phyloP scores from a whole-genome alignment of 2,888 invertebrate species.

The Nymphalis c-album region DNA sequence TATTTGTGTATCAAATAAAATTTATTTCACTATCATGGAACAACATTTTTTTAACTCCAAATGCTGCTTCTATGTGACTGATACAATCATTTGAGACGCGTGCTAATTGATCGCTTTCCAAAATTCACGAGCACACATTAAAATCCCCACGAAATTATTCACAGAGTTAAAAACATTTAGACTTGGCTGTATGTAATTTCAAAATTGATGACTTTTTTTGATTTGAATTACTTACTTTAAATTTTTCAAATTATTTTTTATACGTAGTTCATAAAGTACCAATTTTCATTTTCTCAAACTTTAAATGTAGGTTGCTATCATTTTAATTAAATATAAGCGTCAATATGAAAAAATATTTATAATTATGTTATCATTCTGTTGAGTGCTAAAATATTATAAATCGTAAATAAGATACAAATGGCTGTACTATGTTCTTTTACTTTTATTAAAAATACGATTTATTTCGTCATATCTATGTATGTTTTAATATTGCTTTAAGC shows the following conservation, averaged over 20 bases:
- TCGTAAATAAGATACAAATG: no score
- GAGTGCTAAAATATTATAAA: no score
- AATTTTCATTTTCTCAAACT: no score
- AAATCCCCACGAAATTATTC: neutral
- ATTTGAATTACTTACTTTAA: no score
- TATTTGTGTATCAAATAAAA: neutral
- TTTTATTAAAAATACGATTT: neutral
- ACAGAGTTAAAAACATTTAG: slow-evolving; percentile 8
- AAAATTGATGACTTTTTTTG: neutral
- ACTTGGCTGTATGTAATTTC: neutral
- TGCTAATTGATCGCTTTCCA: slow-evolving; percentile 58
- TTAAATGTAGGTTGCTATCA: neutral
- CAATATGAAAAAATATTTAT: no score
- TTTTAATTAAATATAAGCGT: neutral
- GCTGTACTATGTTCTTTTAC: no score
- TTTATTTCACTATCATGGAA: neutral
- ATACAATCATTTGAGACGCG: slow-evolving; percentile 56
- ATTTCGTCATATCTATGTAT: neutral
- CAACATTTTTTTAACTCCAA: slow-evolving; percentile 9
- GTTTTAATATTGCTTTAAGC: neutral
- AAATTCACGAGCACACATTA: slow-evolving; percentile 54
- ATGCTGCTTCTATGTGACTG: slow-evolving; percentile 40
- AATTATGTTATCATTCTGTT: no score
- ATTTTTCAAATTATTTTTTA: no score
- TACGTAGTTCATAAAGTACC: no score